Evolutionary conservation across 2,888 invertebrate species (phyloP).

Genomic region (Pristionchus japonicus): DNA sequence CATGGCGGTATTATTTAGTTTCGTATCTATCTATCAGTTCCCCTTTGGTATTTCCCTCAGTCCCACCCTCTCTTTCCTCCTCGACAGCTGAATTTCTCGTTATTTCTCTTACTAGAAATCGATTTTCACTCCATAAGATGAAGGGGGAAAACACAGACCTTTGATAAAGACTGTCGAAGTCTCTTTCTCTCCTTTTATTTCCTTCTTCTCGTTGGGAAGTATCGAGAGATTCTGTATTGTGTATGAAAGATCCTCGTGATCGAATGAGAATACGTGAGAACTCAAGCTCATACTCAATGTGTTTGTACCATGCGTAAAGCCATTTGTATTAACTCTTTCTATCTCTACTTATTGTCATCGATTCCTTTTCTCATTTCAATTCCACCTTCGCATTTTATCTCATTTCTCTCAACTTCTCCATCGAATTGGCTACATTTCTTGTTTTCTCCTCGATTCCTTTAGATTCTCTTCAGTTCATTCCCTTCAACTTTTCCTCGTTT

Average conservation of each 20-base stretch:
- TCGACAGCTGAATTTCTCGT: neutral
- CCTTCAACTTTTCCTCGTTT: neutral
- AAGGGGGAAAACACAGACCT: neutral
- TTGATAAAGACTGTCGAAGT: neutral
- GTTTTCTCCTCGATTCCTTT: neutral
- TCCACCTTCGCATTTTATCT: neutral
- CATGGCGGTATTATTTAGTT: no score
- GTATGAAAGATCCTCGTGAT: neutral
- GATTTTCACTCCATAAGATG: neutral
- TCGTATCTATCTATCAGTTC: neutral
- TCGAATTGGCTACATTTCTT: neutral
- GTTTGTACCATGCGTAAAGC: neutral
- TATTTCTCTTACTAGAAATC: neutral
- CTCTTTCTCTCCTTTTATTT: neutral
- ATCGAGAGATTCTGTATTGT: neutral
- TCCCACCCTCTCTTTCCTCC: neutral
- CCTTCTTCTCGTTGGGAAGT: neutral
- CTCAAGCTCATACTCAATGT: neutral
- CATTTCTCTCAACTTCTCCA: neutral
- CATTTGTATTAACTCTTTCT: neutral
- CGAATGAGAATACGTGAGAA: neutral
- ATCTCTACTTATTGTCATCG: neutral
- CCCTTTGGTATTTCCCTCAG: neutral
- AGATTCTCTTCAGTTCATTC: neutral
- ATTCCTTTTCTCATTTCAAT: neutral